These are phyloP conservation scores for Polylopha cassiicola DNA, from an alignment of 2,888 invertebrate species.

Conservation along the genomic window DNA sequence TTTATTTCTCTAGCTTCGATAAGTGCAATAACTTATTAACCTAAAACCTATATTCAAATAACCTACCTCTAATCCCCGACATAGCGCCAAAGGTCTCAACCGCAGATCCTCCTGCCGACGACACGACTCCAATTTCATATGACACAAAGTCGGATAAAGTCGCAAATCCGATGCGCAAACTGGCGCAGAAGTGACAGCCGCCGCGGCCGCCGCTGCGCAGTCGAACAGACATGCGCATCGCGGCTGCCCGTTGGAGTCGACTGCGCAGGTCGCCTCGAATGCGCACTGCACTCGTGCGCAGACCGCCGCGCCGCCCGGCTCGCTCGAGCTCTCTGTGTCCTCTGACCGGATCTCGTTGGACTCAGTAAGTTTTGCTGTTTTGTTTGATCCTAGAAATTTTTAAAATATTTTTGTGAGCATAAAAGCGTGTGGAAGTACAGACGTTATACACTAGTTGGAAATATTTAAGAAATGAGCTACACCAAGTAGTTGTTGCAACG, in stretches of 20 bases:
- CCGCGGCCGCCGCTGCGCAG: conserved; percentile 79
- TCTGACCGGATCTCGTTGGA: conserved; percentile 59
- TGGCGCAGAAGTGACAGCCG: conserved; percentile 74
- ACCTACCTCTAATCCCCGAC: conserved; percentile 85
- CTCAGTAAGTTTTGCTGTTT: conserved; percentile 46
- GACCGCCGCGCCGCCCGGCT: conserved; percentile 77
- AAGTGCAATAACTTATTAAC: too few species aligned
- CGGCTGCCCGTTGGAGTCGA: conserved; percentile 80
- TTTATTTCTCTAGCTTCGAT: too few species aligned
- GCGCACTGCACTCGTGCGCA: conserved; percentile 90
- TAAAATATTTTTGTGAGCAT: too few species aligned
- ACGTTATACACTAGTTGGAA: too few species aligned
- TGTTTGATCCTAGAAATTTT: conserved; percentile 51
- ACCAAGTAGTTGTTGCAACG: too few species aligned
- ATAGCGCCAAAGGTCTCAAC: conserved; percentile 85
- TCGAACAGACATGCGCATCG: conserved; percentile 88
- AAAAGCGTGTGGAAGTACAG: too few species aligned
- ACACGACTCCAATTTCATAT: conserved; percentile 91
- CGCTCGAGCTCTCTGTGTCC: conserved; percentile 52
- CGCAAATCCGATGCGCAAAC: conserved; percentile 91
- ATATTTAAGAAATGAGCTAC: too few species aligned
- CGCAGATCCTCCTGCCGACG: conserved; percentile 87
- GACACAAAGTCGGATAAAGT: conserved; percentile 88
- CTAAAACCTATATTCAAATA: not conserved
- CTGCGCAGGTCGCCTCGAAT: conserved; percentile 90